phyloP scores from a whole-genome alignment of 2,888 invertebrate genomes.

The Tetranychus truncatus region DNA sequence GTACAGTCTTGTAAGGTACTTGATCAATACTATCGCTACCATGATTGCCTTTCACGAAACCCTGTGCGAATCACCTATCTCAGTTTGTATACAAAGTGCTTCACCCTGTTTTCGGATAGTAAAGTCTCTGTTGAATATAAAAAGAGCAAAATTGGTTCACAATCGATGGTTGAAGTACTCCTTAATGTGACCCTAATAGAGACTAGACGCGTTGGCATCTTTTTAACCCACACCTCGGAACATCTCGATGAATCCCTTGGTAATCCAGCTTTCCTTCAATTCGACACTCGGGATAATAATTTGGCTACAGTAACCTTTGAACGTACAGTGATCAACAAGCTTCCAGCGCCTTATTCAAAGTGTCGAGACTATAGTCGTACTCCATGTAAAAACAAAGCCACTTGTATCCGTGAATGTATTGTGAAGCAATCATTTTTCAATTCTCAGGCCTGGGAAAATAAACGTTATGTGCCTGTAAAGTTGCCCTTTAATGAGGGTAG shows the following conservation, averaged over 20 bases:
- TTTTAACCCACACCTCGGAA: neutral
- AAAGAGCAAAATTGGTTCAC: neutral
- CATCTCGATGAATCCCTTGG: neutral
- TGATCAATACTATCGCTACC: neutral
- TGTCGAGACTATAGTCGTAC: neutral
- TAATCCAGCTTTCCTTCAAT: neutral
- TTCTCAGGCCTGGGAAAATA: neutral
- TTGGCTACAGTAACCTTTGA: neutral
- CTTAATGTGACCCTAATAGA: neutral
- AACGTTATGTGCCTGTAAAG: neutral
- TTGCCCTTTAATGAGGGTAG: neutral
- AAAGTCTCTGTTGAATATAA: neutral
- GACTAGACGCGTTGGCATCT: neutral
- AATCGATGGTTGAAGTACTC: neutral
- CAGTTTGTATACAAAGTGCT: conserved; percentile 1
- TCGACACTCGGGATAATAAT: neutral
- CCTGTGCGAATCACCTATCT: neutral
- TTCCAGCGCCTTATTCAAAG: neutral
- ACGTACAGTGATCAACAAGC: neutral
- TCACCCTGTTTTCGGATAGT: neutral
- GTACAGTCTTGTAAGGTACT: neutral
- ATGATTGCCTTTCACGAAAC: neutral
- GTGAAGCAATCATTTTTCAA: neutral
- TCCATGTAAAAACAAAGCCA: neutral
- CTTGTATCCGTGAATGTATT: neutral